Evolutionary conservation across 2,888 invertebrate species (phyloP).

Genomic region (Agonopterix subpropinquella): DNA sequence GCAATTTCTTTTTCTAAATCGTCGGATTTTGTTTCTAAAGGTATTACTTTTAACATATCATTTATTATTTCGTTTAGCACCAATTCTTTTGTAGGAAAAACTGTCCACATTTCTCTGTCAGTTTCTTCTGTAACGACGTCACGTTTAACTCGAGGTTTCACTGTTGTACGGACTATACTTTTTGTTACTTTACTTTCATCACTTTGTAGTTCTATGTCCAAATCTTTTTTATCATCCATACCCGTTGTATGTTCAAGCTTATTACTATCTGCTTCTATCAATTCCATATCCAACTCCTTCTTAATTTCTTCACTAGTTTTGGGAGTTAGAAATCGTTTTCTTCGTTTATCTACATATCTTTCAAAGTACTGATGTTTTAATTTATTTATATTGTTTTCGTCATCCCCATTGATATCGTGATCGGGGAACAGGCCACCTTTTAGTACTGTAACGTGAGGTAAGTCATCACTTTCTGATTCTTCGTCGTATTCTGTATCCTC

Average conservation of each 20-base stretch:
- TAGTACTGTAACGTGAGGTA: slow-evolving; percentile 53
- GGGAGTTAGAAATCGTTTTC: slow-evolving; percentile 49
- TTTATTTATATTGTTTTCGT: slow-evolving; percentile 48
- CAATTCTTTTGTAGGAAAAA: slow-evolving; percentile 25
- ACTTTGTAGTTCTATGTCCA: slow-evolving; percentile 39
- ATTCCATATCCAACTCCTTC: slow-evolving; percentile 34
- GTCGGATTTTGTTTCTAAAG: slow-evolving; percentile 30
- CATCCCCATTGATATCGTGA: slow-evolving; percentile 26
- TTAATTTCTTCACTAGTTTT: slow-evolving; percentile 38
- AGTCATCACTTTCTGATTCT: slow-evolving; percentile 37
- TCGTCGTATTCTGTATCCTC: slow-evolving; percentile 53
- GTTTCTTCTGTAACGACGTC: slow-evolving; percentile 37
- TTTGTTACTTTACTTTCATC: slow-evolving; percentile 30
- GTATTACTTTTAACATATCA: slow-evolving; percentile 54
- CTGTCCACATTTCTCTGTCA: slow-evolving; percentile 38
- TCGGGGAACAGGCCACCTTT: slow-evolving; percentile 62
- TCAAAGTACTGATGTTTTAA: slow-evolving; percentile 66
- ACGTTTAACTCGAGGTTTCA: slow-evolving; percentile 44
- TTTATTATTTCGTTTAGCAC: slow-evolving; percentile 36
- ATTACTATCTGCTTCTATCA: slow-evolving; percentile 37
- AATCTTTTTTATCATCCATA: slow-evolving; percentile 19
- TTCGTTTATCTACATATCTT: slow-evolving; percentile 57
- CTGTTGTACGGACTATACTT: slow-evolving; percentile 21
- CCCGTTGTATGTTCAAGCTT: slow-evolving; percentile 22
- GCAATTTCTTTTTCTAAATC: slow-evolving; percentile 39